Conservation (phyloP, 2,797 vertebrate species). For the Anableps anableps region DNA sequence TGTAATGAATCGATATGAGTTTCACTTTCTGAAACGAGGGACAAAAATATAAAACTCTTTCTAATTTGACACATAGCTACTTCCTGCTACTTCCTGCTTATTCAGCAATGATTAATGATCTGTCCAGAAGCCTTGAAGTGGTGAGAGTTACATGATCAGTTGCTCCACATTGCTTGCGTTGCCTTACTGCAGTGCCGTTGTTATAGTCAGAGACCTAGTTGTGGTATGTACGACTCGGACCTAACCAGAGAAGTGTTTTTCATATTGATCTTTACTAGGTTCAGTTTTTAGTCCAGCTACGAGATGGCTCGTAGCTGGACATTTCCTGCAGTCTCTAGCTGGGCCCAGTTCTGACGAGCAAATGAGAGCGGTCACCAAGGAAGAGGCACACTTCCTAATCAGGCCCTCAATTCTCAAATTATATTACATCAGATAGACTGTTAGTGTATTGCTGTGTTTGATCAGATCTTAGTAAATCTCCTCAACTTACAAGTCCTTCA, state of each 20-base stretch:
- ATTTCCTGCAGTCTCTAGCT: slow-evolving; percentile 15
- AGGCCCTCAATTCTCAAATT: slow-evolving; percentile 63
- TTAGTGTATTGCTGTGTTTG: background rate
- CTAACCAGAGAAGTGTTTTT: background rate
- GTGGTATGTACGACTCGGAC: background rate
- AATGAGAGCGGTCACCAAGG: slow-evolving; percentile 63
- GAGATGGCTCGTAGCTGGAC: slow-evolving; percentile 32
- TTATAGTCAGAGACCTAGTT: background rate
- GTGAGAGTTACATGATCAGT: background rate
- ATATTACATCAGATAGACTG: slow-evolving; percentile 31
- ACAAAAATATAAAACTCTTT: background rate
- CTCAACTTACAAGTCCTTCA: background rate
- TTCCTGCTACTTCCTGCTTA: background rate
- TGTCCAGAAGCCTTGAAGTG: background rate
- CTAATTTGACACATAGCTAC: background rate
- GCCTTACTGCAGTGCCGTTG: background rate
- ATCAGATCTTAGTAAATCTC: background rate
- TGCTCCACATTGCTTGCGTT: background rate
- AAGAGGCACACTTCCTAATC: slow-evolving; percentile 72
- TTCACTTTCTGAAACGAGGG: background rate
- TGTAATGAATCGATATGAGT: background rate
- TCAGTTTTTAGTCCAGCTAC: background rate
- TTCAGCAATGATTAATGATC: background rate
- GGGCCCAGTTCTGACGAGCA: slow-evolving; percentile 29
- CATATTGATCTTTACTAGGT: background rate